Percentiles rank a stretch among this genome's conserved stretches.
Conservation (phyloP, 2,888 invertebrate species). For the Macrophya alboannulata region DNA sequence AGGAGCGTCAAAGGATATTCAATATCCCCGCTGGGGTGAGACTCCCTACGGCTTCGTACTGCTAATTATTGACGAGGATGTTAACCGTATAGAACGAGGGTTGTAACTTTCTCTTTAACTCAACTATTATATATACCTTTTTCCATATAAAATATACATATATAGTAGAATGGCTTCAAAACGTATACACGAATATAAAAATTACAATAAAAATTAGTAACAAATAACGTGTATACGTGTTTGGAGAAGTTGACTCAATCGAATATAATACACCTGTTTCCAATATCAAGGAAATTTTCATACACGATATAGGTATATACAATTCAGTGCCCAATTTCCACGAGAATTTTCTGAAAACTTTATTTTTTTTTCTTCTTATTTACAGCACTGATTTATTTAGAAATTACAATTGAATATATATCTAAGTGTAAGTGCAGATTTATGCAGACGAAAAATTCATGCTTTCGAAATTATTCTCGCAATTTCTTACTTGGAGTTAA, state of each 20-base stretch:
- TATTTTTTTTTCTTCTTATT: neutral
- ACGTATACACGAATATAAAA: neutral
- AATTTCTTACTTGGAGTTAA: no score
- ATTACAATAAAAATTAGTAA: neutral
- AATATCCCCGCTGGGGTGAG: conserved; percentile 40
- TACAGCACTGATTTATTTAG: neutral
- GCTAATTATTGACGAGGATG: conserved; percentile 46
- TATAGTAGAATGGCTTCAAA: neutral
- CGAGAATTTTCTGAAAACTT: neutral
- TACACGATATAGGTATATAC: no score
- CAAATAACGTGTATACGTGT: no score
- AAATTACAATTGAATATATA: neutral
- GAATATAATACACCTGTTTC: neutral
- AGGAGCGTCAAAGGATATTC: conserved; percentile 48
- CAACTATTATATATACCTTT: neutral
- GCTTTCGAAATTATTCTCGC: no score
- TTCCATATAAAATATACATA: no score
- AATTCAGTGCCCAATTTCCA: neutral
- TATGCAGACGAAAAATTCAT: no score
- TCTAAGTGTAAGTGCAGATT: no score
- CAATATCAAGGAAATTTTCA: neutral
- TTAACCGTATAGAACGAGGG: neutral
- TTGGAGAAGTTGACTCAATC: no score
- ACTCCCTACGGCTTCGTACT: conserved; percentile 46
- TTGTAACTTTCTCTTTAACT: neutral